Conservation (phyloP, 2,888 invertebrate genomes). For the Cephonodes hylas region DNA sequence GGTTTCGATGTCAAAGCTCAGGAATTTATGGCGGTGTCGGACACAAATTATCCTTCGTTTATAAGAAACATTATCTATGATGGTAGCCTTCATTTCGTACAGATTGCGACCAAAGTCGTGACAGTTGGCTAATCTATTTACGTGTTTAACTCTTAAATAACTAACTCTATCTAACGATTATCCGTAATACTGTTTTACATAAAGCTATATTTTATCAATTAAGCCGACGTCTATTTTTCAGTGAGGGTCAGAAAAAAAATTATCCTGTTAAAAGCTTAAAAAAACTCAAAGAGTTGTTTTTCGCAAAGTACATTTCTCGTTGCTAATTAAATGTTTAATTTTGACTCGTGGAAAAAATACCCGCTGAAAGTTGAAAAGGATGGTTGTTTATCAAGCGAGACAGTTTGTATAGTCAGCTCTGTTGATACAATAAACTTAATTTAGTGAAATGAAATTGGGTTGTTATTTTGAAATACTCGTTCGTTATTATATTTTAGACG, state of each 20-base stretch:
- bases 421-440: not conserved
- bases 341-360: not conserved
- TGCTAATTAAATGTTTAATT: not conserved
- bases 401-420: not conserved
- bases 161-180: not conserved
- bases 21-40: not conserved
- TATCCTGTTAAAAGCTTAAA: constrained; percentile 7
- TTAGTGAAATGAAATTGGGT: not conserved
- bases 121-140: not conserved
- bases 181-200: not conserved
- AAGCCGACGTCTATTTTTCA: not conserved
- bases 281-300: constrained; percentile 11
- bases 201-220: not conserved
- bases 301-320: not conserved
- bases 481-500: not conserved
- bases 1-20: not conserved
- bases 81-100: not conserved
- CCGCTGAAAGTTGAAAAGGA: not conserved
- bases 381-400: not conserved
- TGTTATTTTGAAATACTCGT: not conserved
- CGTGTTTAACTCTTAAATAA: not conserved
- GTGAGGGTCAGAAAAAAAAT: not conserved
- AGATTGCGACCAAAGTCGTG: not conserved
- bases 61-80: not conserved
- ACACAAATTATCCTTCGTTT: not conserved